Percentiles rank a stretch among this genome's conserved stretches.
Conservation (phyloP, 2,797 vertebrate genomes). For the Mormyrus hasselquistii region DNA sequence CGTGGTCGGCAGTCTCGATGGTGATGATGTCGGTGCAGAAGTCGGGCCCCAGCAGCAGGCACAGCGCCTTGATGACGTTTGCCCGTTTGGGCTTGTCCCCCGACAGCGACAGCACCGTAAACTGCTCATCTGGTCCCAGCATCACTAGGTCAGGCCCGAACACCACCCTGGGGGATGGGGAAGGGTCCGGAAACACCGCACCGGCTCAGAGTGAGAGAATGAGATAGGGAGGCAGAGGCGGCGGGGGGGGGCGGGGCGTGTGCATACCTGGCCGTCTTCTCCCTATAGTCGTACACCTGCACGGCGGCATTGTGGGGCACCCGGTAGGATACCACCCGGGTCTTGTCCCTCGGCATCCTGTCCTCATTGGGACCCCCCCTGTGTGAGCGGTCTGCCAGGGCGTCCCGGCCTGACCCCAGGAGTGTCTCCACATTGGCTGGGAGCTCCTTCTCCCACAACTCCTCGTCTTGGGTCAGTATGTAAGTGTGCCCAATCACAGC, state of each 20-base stretch:
- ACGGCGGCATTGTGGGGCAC: constrained; percentile 81
- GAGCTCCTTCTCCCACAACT: constrained; percentile 80
- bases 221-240: not conserved
- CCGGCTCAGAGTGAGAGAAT: not conserved
- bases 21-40: constrained; percentile 85
- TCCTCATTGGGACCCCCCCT: not conserved
- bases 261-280: constrained; percentile 74
- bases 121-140: constrained; percentile 83
- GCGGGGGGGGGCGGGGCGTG: not conserved
- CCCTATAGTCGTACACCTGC: constrained; percentile 91
- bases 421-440: constrained; percentile 69
- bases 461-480: constrained; percentile 83
- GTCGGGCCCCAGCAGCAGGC: constrained; percentile 81
- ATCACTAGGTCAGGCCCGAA: constrained; percentile 85
- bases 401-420: constrained; percentile 58
- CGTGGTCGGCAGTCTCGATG: constrained; percentile 85
- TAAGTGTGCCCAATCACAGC: constrained; percentile 80
- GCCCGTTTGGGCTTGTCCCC: constrained; percentile 77
- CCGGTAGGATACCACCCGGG: constrained; percentile 69
- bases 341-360: constrained; percentile 30
- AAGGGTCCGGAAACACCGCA: not conserved
- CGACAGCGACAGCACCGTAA: constrained; percentile 80
- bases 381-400: constrained; percentile 64
- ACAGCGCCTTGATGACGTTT: constrained; percentile 75
- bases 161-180: constrained; percentile 63